phyloP scores from a whole-genome alignment of 2,888 invertebrate species.

The Leptinotarsa haldemani region DNA sequence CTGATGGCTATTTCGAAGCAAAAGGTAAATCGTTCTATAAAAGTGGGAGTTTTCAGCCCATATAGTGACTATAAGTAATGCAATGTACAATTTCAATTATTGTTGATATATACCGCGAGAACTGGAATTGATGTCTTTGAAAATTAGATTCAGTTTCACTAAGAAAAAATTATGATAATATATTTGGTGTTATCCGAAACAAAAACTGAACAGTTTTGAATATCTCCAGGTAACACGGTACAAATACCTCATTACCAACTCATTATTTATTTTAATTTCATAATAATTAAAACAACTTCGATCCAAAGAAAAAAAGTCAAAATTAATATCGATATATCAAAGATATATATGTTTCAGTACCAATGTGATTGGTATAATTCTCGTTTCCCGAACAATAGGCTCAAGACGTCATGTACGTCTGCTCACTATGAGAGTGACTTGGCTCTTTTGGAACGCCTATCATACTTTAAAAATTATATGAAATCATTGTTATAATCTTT shows the following conservation, averaged over 20 bases:
- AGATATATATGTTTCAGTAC: conserved; percentile 16
- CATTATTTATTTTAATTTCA: conserved; percentile 11
- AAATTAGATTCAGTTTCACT: no score
- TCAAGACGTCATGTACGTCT: conserved; percentile 50
- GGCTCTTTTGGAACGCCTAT: conserved; percentile 55
- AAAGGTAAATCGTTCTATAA: no score
- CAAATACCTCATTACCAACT: conserved; percentile 7
- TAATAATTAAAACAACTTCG: conserved; percentile 14
- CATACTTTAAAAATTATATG: conserved; percentile 54
- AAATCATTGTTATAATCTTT: conserved; percentile 59
- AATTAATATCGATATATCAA: conserved; percentile 16
- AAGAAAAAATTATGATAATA: no score
- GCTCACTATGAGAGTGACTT: conserved; percentile 51
- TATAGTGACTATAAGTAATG: no score
- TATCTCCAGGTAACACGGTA: background rate
- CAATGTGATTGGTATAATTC: conserved; percentile 43
- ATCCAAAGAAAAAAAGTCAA: background rate
- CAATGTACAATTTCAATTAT: no score
- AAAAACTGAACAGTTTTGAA: background rate
- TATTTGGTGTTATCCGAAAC: no score
- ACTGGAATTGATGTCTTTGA: no score
- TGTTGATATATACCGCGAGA: no score
- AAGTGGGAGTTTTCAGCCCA: no score
- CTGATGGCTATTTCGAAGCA: no score
- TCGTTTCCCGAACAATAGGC: conserved; percentile 50